Percentiles rank a stretch among this genome's conserved stretches.
Conservation (phyloP, 2,888 invertebrate genomes). For the Rhamphomyia laevipes region DNA sequence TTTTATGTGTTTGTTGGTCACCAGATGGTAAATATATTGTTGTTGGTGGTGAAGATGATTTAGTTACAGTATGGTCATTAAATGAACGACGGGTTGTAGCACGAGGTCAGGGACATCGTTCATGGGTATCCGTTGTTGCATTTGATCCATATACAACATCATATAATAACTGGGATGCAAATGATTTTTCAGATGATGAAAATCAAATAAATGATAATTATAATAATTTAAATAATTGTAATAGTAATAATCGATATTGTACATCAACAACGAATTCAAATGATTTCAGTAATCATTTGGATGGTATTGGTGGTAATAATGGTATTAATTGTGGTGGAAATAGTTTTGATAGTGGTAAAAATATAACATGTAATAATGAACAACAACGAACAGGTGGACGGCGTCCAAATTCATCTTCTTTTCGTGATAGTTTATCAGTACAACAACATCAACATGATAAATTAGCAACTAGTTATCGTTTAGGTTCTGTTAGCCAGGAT, state of each 20-base stretch:
- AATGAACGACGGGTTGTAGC: constrained; percentile 87
- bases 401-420: constrained; percentile 32
- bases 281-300: constrained; percentile 9
- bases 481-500: constrained; percentile 95
- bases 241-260: background rate
- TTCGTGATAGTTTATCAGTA: constrained; percentile 33
- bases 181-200: constrained; percentile 47
- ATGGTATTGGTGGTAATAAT: constrained; percentile 25
- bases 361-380: constrained; percentile 21
- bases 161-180: constrained; percentile 48
- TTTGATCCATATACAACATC: constrained; percentile 80
- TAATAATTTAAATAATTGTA: background rate
- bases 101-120: constrained; percentile 94
- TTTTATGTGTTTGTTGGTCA: constrained; percentile 96
- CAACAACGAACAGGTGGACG: constrained; percentile 23
- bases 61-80: constrained; percentile 95
- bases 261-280: constrained; percentile 1
- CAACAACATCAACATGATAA: constrained; percentile 30
- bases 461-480: constrained; percentile 58
- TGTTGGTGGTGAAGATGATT: constrained; percentile 96
- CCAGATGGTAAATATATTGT: constrained; percentile 92
- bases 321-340: constrained; percentile 25
- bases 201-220: constrained; percentile 35
- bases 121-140: constrained; percentile 96
- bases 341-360: constrained; percentile 25